These are phyloP conservation scores for Luffia ferchaultella DNA, from an alignment of 2,888 invertebrate genomes.

Conservation along the genomic window DNA sequence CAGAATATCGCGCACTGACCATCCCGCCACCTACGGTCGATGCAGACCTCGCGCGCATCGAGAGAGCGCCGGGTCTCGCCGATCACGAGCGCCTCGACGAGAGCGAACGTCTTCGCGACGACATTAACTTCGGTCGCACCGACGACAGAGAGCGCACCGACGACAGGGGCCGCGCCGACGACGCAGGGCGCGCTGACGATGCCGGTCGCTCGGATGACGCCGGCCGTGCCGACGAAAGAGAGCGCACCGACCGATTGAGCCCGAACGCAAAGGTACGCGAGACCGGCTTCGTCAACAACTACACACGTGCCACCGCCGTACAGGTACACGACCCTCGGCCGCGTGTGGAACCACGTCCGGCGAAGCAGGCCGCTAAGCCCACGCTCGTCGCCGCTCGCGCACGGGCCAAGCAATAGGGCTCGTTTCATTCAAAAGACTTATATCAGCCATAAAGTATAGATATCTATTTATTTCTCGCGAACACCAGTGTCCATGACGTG, in stretches of 20 bases:
- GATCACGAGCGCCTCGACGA: conserved; percentile 15
- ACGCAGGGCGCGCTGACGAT: conserved; percentile 17
- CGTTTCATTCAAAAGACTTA: too few species aligned
- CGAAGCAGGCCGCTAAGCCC: too few species aligned
- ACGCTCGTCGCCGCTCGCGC: too few species aligned
- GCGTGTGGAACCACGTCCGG: too few species aligned
- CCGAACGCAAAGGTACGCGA: conserved; percentile 41
- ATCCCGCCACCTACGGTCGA: conserved; percentile 43
- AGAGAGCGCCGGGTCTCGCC: conserved; percentile 23
- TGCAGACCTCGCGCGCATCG: conserved; percentile 35
- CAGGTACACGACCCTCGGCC: conserved; percentile 29
- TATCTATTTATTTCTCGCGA: too few species aligned
- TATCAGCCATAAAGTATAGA: too few species aligned
- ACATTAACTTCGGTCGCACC: conserved; percentile 21
- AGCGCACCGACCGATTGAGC: conserved; percentile 30
- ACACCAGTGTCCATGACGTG: too few species aligned
- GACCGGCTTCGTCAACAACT: conserved; percentile 40
- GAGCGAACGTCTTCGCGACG: conserved; percentile 20
- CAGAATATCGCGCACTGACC: conserved; percentile 29
- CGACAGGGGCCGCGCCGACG: conserved; percentile 20
- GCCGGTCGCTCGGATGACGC: conserved; percentile 13
- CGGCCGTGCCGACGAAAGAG: conserved; percentile 20
- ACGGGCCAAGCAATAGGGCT: too few species aligned
- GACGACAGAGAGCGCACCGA: conserved; percentile 21
- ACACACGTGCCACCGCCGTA: conserved; percentile 38